Percentiles rank a stretch among this genome's conserved stretches.
Evolutionary conservation across 1,140 invertebrate genomes (phyloP).

Genomic region (Druon quercuslanigerum): DNA sequence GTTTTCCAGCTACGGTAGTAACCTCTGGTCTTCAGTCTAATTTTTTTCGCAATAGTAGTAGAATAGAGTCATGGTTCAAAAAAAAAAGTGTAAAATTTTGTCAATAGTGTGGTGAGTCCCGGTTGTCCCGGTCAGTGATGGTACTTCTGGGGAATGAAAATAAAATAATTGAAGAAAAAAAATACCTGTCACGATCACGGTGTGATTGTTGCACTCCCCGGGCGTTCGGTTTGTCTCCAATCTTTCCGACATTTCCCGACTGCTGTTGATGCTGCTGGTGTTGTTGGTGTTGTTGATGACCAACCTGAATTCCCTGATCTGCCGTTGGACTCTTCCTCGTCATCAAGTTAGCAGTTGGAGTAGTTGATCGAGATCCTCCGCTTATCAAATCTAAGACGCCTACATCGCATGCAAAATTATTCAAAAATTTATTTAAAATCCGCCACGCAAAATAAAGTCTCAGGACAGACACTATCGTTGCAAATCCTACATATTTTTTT

Average conservation of each 20-base stretch:
- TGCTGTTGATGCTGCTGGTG: conserved; percentile 37
- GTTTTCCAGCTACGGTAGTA: too few relatives aligned
- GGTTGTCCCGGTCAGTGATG: too few relatives aligned
- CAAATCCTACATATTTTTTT: too few relatives aligned
- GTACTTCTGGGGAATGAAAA: too few relatives aligned
- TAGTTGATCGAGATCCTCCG: conserved; percentile 85
- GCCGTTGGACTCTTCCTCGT: conserved; percentile 87
- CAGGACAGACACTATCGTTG: too few relatives aligned
- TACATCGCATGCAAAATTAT: conserved; percentile 38
- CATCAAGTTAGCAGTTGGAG: conserved; percentile 80
- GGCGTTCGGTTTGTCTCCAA: conserved; percentile 66
- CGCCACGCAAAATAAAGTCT: too few relatives aligned
- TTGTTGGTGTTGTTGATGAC: conserved; percentile 66
- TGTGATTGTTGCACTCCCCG: conserved; percentile 68
- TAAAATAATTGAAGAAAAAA: conserved; percentile 27
- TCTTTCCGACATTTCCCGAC: conserved; percentile 64
- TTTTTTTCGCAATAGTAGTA: too few relatives aligned
- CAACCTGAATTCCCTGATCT: conserved; percentile 87
- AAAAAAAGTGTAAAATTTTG: too few relatives aligned
- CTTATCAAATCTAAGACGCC: conserved; percentile 86
- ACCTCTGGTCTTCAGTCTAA: too few relatives aligned
- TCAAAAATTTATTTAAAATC: neutral
- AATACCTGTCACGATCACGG: conserved; percentile 69
- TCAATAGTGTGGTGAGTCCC: too few relatives aligned
- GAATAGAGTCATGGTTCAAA: too few relatives aligned